Evolutionary conservation across 2,113 vertebrate genomes (phyloP).

Genomic region (Charadrius vociferus): DNA sequence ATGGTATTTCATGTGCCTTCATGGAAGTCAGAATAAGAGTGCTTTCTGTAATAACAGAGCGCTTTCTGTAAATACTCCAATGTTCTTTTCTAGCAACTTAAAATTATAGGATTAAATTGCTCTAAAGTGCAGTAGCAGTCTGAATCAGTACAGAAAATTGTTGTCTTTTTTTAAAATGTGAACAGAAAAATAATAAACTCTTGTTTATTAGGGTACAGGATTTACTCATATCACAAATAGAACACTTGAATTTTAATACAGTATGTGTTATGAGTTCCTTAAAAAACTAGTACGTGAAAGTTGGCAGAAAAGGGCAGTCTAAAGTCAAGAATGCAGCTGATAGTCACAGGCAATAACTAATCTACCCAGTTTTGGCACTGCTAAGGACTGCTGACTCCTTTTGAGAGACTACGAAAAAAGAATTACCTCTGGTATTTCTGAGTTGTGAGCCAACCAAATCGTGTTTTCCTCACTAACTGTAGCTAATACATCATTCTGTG

Average conservation of each 20-base stretch:
- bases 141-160: not conserved
- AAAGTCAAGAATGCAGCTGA: accelerated
- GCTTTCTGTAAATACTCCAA: not conserved
- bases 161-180: not conserved
- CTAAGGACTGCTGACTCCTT: not conserved
- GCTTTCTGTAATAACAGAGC: not conserved
- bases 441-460: not conserved
- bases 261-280: not conserved
- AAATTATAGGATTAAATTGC: not conserved
- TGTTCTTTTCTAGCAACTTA: not conserved
- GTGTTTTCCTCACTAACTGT: not conserved
- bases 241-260: not conserved
- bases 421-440: not conserved
- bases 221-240: not conserved
- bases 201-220: not conserved
- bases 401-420: not conserved
- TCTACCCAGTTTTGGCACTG: not conserved
- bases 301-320: not conserved
- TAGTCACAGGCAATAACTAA: not conserved
- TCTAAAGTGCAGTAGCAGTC: not conserved
- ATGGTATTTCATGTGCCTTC: not conserved
- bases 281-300: not conserved
- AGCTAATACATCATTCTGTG: not conserved
- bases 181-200: not conserved
- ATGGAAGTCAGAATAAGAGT: not conserved